Evolutionary conservation across 2,888 invertebrate species (phyloP).

Genomic region (Melanostoma mellinum): DNA sequence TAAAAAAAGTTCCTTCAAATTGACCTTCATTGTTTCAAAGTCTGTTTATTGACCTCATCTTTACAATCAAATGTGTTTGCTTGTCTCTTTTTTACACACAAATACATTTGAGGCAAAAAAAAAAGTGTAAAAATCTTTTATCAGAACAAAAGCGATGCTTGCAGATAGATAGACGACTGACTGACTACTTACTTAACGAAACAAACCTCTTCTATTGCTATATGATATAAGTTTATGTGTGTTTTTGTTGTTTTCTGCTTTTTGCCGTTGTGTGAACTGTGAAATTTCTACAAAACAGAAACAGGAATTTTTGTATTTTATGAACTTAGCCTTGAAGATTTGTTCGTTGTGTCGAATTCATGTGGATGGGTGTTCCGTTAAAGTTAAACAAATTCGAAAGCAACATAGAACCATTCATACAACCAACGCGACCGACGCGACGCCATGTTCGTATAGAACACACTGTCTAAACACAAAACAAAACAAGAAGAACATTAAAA

Average conservation of each 20-base stretch:
- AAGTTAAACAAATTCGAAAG: conserved; percentile 51
- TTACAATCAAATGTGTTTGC: conserved; percentile 31
- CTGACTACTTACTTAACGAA: background rate
- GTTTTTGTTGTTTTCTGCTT: background rate
- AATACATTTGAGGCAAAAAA: conserved; percentile 23
- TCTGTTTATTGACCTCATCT: conserved; percentile 69
- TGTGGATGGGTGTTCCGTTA: conserved; percentile 48
- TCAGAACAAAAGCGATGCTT: too few relatives aligned
- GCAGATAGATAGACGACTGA: conserved; percentile 8
- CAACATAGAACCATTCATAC: conserved; percentile 25
- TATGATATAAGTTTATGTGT: conserved; percentile 1
- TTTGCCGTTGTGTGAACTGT: conserved; percentile 1
- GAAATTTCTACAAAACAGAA: conserved; percentile 13
- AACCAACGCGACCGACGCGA: background rate
- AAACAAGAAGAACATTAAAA: conserved; percentile 13
- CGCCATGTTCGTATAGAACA: too few relatives aligned
- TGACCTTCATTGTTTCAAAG: conserved; percentile 58
- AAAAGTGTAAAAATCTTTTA: background rate
- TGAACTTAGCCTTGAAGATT: conserved; percentile 70
- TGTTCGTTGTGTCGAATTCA: conserved; percentile 55
- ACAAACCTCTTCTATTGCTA: conserved; percentile 19
- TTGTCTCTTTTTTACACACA: conserved; percentile 6
- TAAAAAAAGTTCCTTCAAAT: conserved; percentile 1
- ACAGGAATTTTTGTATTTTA: conserved; percentile 38
- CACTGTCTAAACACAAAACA: background rate